Conservation (phyloP, 2,888 invertebrate genomes). For the Callinectes sapidus region DNA sequence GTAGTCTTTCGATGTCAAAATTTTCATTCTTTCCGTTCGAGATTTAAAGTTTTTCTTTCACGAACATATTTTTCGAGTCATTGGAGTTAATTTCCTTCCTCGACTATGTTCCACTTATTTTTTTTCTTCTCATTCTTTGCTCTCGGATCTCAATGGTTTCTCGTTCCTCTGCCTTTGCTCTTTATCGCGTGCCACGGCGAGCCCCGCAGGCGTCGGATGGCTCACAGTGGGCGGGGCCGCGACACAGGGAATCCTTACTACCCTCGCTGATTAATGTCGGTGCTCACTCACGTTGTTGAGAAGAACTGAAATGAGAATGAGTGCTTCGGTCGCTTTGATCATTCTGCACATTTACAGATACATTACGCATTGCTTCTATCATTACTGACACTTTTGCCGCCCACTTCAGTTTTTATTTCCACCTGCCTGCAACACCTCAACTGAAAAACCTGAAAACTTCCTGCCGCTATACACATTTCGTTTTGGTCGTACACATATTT, state of each 20-base stretch:
- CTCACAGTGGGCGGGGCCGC: constrained; percentile 9
- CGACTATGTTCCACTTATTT: constrained; percentile 18
- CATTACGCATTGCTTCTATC: not conserved
- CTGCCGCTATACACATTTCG: no score
- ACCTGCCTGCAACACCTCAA: not conserved
- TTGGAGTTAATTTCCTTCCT: constrained; percentile 30
- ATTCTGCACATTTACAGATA: not conserved
- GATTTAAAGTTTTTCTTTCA: constrained; percentile 27
- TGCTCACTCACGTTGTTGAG: constrained; percentile 6
- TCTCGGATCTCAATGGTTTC: constrained; percentile 1
- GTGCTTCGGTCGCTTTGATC: constrained; percentile 11
- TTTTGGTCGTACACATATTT: no score
- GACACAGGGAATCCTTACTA: not conserved
- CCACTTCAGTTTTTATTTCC: not conserved
- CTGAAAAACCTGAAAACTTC: not conserved
- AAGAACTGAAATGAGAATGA: not conserved
- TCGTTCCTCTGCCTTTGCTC: constrained; percentile 23
- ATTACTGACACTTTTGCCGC: not conserved
- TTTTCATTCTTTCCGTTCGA: not conserved
- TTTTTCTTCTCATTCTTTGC: not conserved
- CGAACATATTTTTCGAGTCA: not conserved
- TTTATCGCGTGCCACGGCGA: not conserved
- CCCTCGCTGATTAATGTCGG: not conserved
- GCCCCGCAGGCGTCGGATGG: constrained; percentile 16
- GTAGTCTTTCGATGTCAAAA: constrained; percentile 24